Evolutionary conservation across 2,888 invertebrate species (phyloP), one percentile per base, ranked within the genome.

Genomic region (Heteropelma amictum): DNA sequence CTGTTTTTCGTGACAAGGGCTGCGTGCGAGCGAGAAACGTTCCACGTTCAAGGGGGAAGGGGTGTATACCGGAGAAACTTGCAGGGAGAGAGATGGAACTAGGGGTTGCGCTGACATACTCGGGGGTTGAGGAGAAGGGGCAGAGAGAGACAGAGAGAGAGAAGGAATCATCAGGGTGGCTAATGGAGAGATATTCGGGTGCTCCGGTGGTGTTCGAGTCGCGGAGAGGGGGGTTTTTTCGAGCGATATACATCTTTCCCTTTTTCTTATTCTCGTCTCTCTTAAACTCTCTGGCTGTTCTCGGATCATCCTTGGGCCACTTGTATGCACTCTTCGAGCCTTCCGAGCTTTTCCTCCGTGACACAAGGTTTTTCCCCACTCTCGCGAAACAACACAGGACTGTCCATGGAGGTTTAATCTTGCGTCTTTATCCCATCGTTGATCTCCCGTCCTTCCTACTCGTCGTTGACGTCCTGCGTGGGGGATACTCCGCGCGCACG

Each of bases 111-210:
- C 69, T 72, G 75, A 74, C 73, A 72, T 21, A 28, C 49, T 47
- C 21, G 35, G 40, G 45, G 19, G 42, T 45, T 51, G 14, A n/a
- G 61, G 61, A 60, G 74, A 67, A 74, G 72, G 74, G 65, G 61
- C 23, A 30, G 23, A 21, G 8, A 51, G 33, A 54, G 23, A 12
- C 4, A 77, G 74, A 58, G 72, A 64, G 75, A 70, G 76, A 79
- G 82, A 76, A 80, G 80, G 78, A 80, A 81, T 78, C 82, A 83
- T 83, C 83, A 83, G 84, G 85, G 85, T 87, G 88, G 85, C 87
- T 88, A 88, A 88, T 88, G 88, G 88, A 88, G 89, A 89, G 86
- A 89, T 89, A 87, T 89, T 88, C 84, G 85, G 86, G 83, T 86
- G 85, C 84, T 70, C 81, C 51, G 33, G 81, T 76, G 82, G 76